Conservation (phyloP, 2,888 invertebrate genomes). For the Fissipunctia ypsillon region DNA sequence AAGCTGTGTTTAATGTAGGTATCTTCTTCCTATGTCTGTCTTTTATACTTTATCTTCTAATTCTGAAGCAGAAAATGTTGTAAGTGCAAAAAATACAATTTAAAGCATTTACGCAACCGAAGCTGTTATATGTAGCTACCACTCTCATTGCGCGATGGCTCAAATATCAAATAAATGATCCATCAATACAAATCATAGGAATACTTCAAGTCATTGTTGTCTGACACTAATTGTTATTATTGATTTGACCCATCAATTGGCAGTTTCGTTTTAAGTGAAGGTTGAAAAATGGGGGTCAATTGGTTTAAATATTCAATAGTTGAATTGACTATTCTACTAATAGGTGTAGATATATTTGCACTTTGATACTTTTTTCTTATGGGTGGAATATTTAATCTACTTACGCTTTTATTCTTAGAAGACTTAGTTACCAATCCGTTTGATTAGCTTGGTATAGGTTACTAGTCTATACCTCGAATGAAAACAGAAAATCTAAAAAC, state of each 20-base stretch:
- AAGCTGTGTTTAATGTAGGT: background rate
- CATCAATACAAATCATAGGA: slow-evolving; percentile 29
- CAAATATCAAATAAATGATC: slow-evolving; percentile 25
- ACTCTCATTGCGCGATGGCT: background rate
- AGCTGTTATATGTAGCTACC: background rate
- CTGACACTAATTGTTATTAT: slow-evolving; percentile 49
- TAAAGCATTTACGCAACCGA: background rate
- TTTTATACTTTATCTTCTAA: no score
- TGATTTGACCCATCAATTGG: slow-evolving; percentile 47
- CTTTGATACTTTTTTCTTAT: background rate
- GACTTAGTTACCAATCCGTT: background rate
- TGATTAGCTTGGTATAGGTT: background rate
- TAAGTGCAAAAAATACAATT: background rate
- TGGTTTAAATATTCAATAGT: background rate
- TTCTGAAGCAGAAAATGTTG: background rate
- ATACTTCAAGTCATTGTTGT: slow-evolving; percentile 29
- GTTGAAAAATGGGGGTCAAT: slow-evolving; percentile 30
- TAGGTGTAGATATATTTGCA: no score
- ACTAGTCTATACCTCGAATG: background rate
- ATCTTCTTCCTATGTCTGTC: no score
- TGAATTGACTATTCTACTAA: background rate
- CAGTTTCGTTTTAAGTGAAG: slow-evolving; percentile 32
- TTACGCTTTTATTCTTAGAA: background rate
- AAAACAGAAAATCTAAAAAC: background rate
- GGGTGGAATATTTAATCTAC: background rate